Percentiles rank a stretch among this genome's conserved stretches.
Conservation (phyloP, 2,888 invertebrate species). For the Parascotia fuliginaria region DNA sequence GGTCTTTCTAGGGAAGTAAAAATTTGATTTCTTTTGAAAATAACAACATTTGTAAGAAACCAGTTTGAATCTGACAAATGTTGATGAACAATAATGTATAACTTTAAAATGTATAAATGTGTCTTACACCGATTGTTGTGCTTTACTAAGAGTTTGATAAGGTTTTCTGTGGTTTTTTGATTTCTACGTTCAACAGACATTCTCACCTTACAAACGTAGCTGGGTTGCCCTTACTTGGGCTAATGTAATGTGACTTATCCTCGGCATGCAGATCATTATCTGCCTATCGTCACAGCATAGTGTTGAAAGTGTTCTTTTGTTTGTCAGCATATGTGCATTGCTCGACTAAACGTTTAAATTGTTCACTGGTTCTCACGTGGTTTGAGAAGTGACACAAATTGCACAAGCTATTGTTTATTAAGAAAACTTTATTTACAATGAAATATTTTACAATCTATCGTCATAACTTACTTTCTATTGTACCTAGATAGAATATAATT, state of each 20-base stretch:
- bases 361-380: slow-evolving; percentile 60
- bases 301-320: slow-evolving; percentile 51
- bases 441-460: slow-evolving; percentile 79
- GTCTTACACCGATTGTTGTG: too few species aligned
- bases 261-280: slow-evolving; percentile 34
- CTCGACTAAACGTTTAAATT: slow-evolving; percentile 50
- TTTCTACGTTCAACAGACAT: background rate
- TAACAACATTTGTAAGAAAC: too few species aligned
- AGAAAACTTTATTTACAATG: slow-evolving; percentile 83
- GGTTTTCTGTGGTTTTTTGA: background rate
- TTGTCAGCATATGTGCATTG: slow-evolving; percentile 41
- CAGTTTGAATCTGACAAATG: too few species aligned
- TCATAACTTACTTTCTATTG: slow-evolving; percentile 72
- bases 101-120: too few species aligned
- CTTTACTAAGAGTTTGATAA: too few species aligned
- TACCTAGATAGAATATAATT: slow-evolving; percentile 58
- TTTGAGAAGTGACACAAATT: slow-evolving; percentile 65
- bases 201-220: background rate
- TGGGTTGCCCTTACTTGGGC: slow-evolving; percentile 1
- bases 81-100: too few species aligned
- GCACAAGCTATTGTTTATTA: slow-evolving; percentile 68
- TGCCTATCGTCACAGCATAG: slow-evolving; percentile 29
- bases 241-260: slow-evolving; percentile 11
- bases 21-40: too few species aligned
- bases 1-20: too few species aligned